Evolutionary conservation across 1,140 invertebrate species (phyloP).

Genomic region (Zaprionus davidi): DNA sequence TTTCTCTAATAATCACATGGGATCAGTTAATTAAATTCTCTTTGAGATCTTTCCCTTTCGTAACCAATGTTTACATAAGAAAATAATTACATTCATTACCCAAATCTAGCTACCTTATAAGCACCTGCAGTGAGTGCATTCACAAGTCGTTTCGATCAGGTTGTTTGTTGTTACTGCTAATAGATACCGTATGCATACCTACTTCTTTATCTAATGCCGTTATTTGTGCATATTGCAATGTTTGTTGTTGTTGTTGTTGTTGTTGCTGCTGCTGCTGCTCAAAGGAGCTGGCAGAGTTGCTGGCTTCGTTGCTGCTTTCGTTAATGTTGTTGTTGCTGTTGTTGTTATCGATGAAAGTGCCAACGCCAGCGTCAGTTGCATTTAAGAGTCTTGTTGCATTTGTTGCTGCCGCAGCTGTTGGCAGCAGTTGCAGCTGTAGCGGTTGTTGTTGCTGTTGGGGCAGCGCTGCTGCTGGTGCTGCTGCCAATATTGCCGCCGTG

Average conservation of each 20-base stretch:
- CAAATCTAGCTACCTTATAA: too few relatives aligned
- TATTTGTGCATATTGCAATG: slow-evolving; percentile 73
- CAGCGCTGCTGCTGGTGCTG: slow-evolving; percentile 49
- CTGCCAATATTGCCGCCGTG: slow-evolving; percentile 38
- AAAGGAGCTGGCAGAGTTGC: slow-evolving; percentile 42
- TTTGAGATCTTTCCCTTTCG: too few relatives aligned
- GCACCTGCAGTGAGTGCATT: not conserved
- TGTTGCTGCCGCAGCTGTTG: slow-evolving; percentile 49
- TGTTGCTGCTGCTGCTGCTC: slow-evolving; percentile 54
- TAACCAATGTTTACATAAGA: too few relatives aligned
- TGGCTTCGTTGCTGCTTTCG: slow-evolving; percentile 39
- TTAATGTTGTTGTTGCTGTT: slow-evolving; percentile 35
- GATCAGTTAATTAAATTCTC: too few relatives aligned
- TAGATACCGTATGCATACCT: slow-evolving; percentile 76
- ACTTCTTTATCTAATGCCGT: slow-evolving; percentile 83
- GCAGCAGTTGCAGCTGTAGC: slow-evolving; percentile 33
- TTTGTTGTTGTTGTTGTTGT: slow-evolving; percentile 34
- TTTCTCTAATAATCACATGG: too few relatives aligned
- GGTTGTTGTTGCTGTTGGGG: slow-evolving; percentile 42
- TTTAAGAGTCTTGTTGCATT: slow-evolving; percentile 54
- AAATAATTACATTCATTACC: too few relatives aligned
- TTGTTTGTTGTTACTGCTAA: slow-evolving; percentile 15
- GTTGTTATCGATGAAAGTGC: slow-evolving; percentile 68
- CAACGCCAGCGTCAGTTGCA: slow-evolving; percentile 50
- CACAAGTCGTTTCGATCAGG: not conserved